Evolutionary conservation across 2,888 invertebrate species (phyloP).

Genomic region (Leptogaster cylindrica): DNA sequence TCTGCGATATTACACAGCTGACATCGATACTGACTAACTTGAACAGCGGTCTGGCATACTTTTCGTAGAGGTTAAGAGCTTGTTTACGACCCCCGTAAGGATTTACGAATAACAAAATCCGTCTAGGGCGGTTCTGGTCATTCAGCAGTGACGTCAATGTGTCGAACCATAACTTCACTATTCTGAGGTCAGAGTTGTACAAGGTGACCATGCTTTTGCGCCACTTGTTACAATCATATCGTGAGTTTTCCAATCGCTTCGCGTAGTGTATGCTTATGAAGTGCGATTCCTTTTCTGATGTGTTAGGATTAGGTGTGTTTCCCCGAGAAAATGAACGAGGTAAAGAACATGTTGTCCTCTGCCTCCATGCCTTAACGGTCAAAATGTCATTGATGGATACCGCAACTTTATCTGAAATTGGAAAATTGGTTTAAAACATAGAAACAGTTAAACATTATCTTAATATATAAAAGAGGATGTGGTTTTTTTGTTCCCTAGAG

Average conservation of each 20-base stretch:
- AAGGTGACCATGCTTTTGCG: constrained; percentile 66
- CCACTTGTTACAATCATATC: constrained; percentile 67
- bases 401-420: constrained; percentile 64
- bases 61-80: constrained; percentile 75
- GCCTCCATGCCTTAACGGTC: constrained; percentile 56
- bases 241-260: constrained; percentile 55
- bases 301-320: no score
- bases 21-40: constrained; percentile 70
- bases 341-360: not conserved
- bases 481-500: no score
- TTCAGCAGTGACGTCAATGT: constrained; percentile 63
- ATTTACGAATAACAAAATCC: constrained; percentile 80
- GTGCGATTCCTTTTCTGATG: constrained; percentile 56
- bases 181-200: constrained; percentile 67
- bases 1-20: constrained; percentile 72
- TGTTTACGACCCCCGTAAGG: constrained; percentile 82
- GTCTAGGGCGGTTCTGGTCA: constrained; percentile 67
- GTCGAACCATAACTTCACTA: constrained; percentile 70
- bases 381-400: constrained; percentile 66
- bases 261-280: constrained; percentile 70
- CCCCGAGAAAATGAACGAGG: not conserved
- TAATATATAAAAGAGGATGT: no score
- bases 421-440: not conserved
- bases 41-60: constrained; percentile 72
- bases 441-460: not conserved